A percentile compares a stretch with the other conserved stretches of the same genome.
phyloP scores from a whole-genome alignment of 2,113 vertebrate genomes.

The Eulemur rufifrons region DNA sequence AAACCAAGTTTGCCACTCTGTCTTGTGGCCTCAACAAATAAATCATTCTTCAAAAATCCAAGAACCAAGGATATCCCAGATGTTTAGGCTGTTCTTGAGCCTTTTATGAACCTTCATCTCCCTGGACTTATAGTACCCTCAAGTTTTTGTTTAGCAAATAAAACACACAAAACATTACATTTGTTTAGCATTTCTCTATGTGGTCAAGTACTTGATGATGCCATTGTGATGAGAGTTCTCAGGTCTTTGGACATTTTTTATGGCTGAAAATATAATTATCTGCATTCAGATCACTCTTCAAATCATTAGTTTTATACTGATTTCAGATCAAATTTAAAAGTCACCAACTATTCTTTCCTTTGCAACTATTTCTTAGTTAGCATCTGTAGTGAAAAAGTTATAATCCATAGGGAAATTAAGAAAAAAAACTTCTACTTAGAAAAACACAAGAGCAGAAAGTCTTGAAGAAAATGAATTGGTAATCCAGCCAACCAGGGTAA shows the following conservation, averaged over 20 bases:
- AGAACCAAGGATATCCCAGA: neutral
- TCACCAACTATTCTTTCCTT: neutral
- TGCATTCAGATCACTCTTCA: slow-evolving; percentile 14
- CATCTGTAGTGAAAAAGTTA: neutral
- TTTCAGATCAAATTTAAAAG: slow-evolving; percentile 46
- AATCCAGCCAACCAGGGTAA: slow-evolving; percentile 7
- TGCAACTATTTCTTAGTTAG: slow-evolving; percentile 4
- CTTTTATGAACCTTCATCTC: neutral
- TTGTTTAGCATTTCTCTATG: slow-evolving; percentile 7
- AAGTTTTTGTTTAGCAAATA: slow-evolving; percentile 19
- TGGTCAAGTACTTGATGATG: neutral
- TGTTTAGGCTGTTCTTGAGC: neutral
- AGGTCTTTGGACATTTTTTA: neutral
- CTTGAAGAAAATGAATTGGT: slow-evolving; percentile 34
- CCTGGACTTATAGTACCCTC: neutral
- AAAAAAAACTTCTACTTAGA: neutral
- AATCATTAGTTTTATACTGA: slow-evolving; percentile 30
- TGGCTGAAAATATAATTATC: slow-evolving; percentile 26
- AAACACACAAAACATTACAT: neutral
- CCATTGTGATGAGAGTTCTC: neutral
- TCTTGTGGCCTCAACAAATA: neutral
- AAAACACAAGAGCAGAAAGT: slow-evolving; percentile 38
- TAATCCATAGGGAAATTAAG: neutral
- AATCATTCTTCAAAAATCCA: neutral
- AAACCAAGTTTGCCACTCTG: neutral